Conservation (phyloP, 2,113 vertebrate genomes). For the Lethenteron camtschaticum region DNA sequence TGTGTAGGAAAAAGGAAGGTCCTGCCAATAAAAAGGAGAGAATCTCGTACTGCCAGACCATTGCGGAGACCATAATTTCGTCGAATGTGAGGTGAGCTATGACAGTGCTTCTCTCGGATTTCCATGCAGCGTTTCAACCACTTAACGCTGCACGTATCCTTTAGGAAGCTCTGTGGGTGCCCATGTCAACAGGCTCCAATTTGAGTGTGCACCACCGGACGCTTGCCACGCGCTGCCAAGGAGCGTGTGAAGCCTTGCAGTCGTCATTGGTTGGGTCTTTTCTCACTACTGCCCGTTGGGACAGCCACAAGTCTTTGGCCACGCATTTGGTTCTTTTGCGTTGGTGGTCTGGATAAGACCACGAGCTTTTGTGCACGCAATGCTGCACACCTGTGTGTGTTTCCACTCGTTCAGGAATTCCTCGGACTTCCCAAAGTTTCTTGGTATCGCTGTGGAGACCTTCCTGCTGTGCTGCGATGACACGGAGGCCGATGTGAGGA, state of each 20-base stretch:
- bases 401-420: constrained; percentile 44
- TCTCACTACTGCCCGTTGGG: too few species aligned
- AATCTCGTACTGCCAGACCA: constrained; percentile 82
- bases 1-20: constrained; percentile 78
- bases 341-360: not conserved
- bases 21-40: constrained; percentile 82
- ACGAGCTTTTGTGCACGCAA: not conserved
- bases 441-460: constrained; percentile 92
- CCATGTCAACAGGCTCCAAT: too few species aligned
- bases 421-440: constrained; percentile 83
- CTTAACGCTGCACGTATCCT: too few species aligned
- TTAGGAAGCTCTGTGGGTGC: too few species aligned
- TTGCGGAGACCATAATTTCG: constrained; percentile 91
- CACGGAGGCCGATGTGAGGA: constrained; percentile 74
- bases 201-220: too few species aligned
- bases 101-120: too few species aligned
- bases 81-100: constrained; percentile 63
- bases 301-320: not conserved
- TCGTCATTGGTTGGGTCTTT: too few species aligned
- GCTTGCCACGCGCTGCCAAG: too few species aligned
- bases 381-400: constrained; percentile 3
- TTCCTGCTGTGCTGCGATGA: constrained; percentile 90
- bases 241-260: too few species aligned
- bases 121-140: too few species aligned
- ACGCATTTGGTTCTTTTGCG: not conserved